phyloP scores from a whole-genome alignment of 2,888 invertebrate species.

The Stenichneumon culpator region DNA sequence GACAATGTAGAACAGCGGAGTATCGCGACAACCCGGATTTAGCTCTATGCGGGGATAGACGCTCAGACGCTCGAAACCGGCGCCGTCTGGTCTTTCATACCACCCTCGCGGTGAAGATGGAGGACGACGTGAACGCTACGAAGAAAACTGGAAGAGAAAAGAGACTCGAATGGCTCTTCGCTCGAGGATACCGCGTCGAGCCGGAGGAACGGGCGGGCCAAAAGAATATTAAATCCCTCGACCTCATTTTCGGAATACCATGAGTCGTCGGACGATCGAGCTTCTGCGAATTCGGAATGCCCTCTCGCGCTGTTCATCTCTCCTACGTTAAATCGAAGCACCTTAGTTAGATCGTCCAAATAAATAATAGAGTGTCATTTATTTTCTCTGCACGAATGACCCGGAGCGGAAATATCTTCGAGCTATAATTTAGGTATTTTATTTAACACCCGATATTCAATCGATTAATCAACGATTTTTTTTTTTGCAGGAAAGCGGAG shows the following conservation, averaged over 20 bases:
- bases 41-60: constrained; percentile 9
- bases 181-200: constrained; percentile 48
- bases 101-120: constrained; percentile 37
- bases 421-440: background rate
- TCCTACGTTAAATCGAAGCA: constrained; percentile 6
- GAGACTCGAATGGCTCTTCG: constrained; percentile 26
- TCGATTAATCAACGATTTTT: background rate
- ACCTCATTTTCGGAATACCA: constrained; percentile 61
- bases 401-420: too few species aligned
- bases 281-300: constrained; percentile 24
- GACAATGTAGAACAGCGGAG: background rate
- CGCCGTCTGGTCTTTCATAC: constrained; percentile 67
- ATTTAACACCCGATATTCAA: background rate
- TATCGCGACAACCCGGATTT: constrained; percentile 11
- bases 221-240: constrained; percentile 64
- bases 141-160: constrained; percentile 14
- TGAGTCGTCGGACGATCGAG: constrained; percentile 39
- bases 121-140: constrained; percentile 19
- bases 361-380: background rate
- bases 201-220: constrained; percentile 36
- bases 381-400: background rate
- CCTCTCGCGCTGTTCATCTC: too few species aligned
- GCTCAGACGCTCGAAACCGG: constrained; percentile 52
- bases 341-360: background rate
- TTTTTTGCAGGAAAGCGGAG: background rate